phyloP scores from a whole-genome alignment of 2,797 vertebrate genomes.

The Euphonia xanthogaster region DNA sequence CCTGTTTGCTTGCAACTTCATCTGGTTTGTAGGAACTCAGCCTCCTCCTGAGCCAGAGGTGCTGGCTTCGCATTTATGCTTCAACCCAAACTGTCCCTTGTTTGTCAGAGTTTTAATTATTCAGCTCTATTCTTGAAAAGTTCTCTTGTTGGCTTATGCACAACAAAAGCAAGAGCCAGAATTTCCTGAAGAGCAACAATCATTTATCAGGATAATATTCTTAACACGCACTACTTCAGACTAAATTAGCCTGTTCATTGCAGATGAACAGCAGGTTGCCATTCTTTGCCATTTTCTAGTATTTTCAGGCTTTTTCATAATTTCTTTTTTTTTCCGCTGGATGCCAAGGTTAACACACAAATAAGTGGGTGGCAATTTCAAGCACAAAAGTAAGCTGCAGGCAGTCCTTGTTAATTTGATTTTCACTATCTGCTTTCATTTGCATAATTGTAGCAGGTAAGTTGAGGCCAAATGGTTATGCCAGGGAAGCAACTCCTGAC shows the following conservation, averaged over 20 bases:
- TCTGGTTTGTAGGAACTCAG: background rate
- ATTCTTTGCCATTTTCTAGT: slow-evolving; percentile 25
- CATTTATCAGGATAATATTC: background rate
- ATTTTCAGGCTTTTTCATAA: background rate
- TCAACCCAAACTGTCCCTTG: background rate
- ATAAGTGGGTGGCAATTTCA: slow-evolving; percentile 24
- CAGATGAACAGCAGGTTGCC: slow-evolving; percentile 1
- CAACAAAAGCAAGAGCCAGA: background rate
- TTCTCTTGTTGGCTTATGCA: background rate
- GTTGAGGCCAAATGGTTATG: background rate
- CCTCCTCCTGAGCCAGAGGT: background rate
- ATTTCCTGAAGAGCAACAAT: background rate
- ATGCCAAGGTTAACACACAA: slow-evolving; percentile 40
- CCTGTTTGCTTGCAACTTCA: background rate
- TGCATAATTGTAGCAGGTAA: background rate
- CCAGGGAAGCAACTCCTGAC: background rate
- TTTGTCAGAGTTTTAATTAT: background rate
- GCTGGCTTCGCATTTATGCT: background rate
- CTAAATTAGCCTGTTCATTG: background rate
- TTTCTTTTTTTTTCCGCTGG: background rate
- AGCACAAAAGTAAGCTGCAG: background rate
- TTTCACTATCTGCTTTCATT: slow-evolving; percentile 41
- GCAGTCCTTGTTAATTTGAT: slow-evolving; percentile 25
- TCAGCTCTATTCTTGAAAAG: background rate
- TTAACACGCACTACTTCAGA: background rate